These are phyloP conservation scores for Drosophila kurseongensis DNA, from an alignment of 1,140 invertebrate genomes.

Conservation along the genomic window DNA sequence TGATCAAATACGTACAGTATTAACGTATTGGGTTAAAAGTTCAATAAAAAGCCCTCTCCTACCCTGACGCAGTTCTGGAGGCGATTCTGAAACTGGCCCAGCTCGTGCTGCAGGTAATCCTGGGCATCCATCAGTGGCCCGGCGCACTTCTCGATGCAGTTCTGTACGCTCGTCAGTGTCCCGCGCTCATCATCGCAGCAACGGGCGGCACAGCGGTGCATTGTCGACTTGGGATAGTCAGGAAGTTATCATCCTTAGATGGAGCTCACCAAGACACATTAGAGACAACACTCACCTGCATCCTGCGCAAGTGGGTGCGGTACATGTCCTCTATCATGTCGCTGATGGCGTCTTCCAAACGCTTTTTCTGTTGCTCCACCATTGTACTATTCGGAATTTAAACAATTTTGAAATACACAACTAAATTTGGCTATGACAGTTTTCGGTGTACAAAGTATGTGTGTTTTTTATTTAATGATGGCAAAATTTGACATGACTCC, in stretches of 20 bases:
- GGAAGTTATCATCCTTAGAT: background rate
- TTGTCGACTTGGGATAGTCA: constrained; percentile 85
- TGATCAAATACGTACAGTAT: too few relatives aligned
- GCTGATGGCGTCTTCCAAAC: constrained; percentile 92
- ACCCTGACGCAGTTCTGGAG: constrained; percentile 94
- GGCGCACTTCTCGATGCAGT: constrained; percentile 93
- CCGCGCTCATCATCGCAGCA: constrained; percentile 92
- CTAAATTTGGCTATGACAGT: constrained; percentile 1
- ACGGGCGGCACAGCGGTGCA: constrained; percentile 93
- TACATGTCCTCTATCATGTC: constrained; percentile 93
- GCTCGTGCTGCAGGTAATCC: constrained; percentile 89
- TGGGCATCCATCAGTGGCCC: constrained; percentile 90
- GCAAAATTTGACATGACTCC: constrained; percentile 19
- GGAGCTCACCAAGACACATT: background rate
- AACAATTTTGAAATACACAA: constrained; percentile 48
- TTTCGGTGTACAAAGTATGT: constrained; percentile 22
- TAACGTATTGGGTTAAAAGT: too few relatives aligned
- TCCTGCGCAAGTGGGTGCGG: constrained; percentile 90
- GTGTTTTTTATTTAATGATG: constrained; percentile 29
- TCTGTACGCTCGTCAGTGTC: constrained; percentile 91
- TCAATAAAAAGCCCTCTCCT: background rate
- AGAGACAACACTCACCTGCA: constrained; percentile 89
- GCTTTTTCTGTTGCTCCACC: constrained; percentile 91
- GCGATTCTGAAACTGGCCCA: constrained; percentile 89
- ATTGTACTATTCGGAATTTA: constrained; percentile 85